These are phyloP conservation scores for Ligdia adustata DNA, from an alignment of 2,888 invertebrate species.

Conservation along the genomic window DNA sequence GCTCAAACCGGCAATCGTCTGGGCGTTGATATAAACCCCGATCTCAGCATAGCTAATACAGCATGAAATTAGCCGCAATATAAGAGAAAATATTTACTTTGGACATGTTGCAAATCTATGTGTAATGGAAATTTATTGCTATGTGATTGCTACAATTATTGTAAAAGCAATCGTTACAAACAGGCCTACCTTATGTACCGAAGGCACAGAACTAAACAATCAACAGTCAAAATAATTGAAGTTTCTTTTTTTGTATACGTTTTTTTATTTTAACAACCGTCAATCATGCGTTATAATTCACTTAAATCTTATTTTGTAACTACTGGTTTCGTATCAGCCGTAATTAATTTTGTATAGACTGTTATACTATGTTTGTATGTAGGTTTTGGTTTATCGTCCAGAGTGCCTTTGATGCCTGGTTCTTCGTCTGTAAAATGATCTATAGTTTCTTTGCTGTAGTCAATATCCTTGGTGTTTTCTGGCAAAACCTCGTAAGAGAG, in stretches of 20 bases:
- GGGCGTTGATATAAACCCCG: constrained; percentile 40
- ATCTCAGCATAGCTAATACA: constrained; percentile 36
- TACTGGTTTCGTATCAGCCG: constrained; percentile 19
- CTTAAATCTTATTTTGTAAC: constrained; percentile 26
- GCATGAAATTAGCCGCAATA: constrained; percentile 52
- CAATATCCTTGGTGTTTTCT: constrained; percentile 38
- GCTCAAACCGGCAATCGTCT: constrained; percentile 37
- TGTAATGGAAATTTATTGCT: constrained; percentile 22
- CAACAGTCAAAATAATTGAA: background rate
- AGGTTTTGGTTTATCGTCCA: constrained; percentile 6
- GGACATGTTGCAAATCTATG: constrained; percentile 27
- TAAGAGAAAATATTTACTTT: constrained; percentile 36
- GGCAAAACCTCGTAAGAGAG: constrained; percentile 57
- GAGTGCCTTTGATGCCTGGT: background rate
- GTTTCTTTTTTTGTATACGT: no score
- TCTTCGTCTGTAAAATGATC: no score
- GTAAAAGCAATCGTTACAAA: no score
- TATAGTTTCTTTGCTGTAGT: background rate
- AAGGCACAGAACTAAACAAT: background rate
- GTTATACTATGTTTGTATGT: constrained; percentile 37
- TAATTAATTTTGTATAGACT: constrained; percentile 53
- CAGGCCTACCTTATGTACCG: no score
- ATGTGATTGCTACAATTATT: constrained; percentile 9
- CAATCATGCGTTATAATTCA: constrained; percentile 44
- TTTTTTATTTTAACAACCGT: constrained; percentile 48